These are phyloP conservation scores for Chirona hameri DNA, from an alignment of 2,888 invertebrate species.

Conservation along the genomic window DNA sequence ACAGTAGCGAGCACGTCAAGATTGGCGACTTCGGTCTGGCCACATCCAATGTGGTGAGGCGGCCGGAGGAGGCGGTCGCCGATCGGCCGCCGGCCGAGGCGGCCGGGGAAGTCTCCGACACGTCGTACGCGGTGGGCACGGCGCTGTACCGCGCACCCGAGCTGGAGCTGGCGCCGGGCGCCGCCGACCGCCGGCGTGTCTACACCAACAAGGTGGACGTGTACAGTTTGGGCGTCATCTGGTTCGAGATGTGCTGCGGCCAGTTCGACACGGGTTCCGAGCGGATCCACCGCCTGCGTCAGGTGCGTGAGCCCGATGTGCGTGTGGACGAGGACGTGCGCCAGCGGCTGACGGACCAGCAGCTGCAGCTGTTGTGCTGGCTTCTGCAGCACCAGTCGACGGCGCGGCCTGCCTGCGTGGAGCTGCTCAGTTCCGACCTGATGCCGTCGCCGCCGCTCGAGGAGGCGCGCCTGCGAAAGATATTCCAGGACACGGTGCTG, in stretches of 20 bases:
- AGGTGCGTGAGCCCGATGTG: slow-evolving; percentile 65
- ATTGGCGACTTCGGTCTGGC: slow-evolving; percentile 98
- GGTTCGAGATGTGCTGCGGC: slow-evolving; percentile 92
- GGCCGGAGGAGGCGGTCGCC: slow-evolving; percentile 30
- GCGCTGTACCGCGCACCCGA: slow-evolving; percentile 95
- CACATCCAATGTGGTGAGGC: slow-evolving; percentile 45
- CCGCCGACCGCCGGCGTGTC: slow-evolving; percentile 64
- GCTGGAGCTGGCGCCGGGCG: slow-evolving; percentile 54
- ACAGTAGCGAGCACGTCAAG: slow-evolving; percentile 88
- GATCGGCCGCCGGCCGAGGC: slow-evolving; percentile 31
- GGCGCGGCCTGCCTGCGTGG: slow-evolving; percentile 76
- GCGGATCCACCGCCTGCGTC: slow-evolving; percentile 69
- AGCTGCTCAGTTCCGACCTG: slow-evolving; percentile 73
- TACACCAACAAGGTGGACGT: slow-evolving; percentile 61
- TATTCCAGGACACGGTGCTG: slow-evolving; percentile 73
- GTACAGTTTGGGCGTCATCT: slow-evolving; percentile 82
- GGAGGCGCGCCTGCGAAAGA: slow-evolving; percentile 76
- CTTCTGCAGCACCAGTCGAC: slow-evolving; percentile 79
- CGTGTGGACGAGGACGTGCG: slow-evolving; percentile 66
- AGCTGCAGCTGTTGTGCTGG: slow-evolving; percentile 66
- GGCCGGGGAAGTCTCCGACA: slow-evolving; percentile 34
- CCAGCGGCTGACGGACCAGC: slow-evolving; percentile 55
- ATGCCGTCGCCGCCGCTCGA: slow-evolving; percentile 83
- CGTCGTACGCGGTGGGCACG: slow-evolving; percentile 64
- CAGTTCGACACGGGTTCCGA: slow-evolving; percentile 86